Evolutionary conservation across 2,113 vertebrate species (phyloP).

Genomic region (Nerophis lumbriciformis): DNA sequence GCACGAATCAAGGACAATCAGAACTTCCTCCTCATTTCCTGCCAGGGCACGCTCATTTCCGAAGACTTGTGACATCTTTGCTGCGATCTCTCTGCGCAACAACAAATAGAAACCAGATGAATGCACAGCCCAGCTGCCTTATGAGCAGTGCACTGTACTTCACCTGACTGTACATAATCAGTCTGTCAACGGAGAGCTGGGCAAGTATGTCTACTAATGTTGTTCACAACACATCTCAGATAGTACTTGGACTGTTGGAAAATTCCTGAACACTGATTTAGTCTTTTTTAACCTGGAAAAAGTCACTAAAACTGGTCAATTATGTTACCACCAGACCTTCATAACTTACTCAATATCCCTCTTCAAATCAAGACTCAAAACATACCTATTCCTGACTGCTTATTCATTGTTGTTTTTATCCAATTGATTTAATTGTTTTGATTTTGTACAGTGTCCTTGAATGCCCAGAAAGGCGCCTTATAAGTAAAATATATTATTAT

Average conservation of each 20-base stretch:
- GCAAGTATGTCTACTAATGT: not conserved
- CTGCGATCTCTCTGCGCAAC: conserved; percentile 41
- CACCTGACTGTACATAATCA: conserved; percentile 31
- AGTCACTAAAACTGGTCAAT: too few species aligned
- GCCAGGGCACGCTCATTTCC: conserved; percentile 60
- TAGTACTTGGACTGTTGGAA: not conserved
- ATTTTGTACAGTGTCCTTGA: too few species aligned
- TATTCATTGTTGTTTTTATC: too few species aligned
- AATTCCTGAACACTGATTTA: not conserved
- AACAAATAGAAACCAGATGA: conserved; percentile 69
- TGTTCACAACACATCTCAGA: not conserved
- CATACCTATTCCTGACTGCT: too few species aligned
- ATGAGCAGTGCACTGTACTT: conserved; percentile 51
- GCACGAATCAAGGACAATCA: conserved; percentile 38
- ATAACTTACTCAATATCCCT: too few species aligned
- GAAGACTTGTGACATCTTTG: conserved; percentile 52
- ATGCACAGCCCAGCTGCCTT: conserved; percentile 27
- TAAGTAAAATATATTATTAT: too few species aligned
- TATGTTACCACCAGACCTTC: too few species aligned
- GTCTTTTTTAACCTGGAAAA: too few species aligned
- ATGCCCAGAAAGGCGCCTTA: too few species aligned
- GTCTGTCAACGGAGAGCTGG: not conserved
- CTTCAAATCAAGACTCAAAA: too few species aligned
- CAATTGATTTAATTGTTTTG: too few species aligned
- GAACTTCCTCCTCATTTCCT: conserved; percentile 18